These are phyloP conservation scores for Apis laboriosa DNA, from an alignment of 1,140 invertebrate species.

Conservation along the genomic window DNA sequence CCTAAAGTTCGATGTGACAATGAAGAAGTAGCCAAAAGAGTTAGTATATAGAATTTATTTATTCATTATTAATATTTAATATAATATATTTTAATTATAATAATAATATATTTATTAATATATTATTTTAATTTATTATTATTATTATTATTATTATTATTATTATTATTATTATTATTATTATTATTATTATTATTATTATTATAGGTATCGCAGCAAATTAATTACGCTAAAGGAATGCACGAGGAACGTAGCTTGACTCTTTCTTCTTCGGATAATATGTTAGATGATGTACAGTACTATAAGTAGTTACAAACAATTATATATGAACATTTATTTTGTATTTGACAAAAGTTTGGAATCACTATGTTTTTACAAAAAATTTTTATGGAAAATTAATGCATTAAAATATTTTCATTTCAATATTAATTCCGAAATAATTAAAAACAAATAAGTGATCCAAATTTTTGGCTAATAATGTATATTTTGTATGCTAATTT, in stretches of 20 bases:
- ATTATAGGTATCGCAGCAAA: constrained; percentile 85
- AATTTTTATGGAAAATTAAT: neutral
- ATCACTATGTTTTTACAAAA: neutral
- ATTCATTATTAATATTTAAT: neutral
- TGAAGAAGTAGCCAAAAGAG: constrained; percentile 88
- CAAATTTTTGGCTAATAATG: neutral
- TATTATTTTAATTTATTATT: neutral
- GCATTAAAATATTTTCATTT: neutral
- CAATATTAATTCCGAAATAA: neutral
- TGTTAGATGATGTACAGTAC: constrained; percentile 77
- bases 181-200: neutral
- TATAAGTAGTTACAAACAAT: constrained; percentile 72
- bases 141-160: neutral
- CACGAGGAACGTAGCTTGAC: constrained; percentile 87
- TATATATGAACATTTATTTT: neutral
- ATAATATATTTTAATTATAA: too few species aligned
- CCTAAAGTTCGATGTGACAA: constrained; percentile 93
- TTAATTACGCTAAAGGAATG: constrained; percentile 93
- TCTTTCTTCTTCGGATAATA: constrained; percentile 78
- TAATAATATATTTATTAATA: neutral
- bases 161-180: constrained; percentile 8
- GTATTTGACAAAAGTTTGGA: neutral
- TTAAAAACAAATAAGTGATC: neutral
- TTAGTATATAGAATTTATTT: constrained; percentile 76
- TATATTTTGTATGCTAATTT: constrained; percentile 50